phyloP scores from a whole-genome alignment of 2,888 invertebrate genomes.

The Brassicogethes aeneus region DNA sequence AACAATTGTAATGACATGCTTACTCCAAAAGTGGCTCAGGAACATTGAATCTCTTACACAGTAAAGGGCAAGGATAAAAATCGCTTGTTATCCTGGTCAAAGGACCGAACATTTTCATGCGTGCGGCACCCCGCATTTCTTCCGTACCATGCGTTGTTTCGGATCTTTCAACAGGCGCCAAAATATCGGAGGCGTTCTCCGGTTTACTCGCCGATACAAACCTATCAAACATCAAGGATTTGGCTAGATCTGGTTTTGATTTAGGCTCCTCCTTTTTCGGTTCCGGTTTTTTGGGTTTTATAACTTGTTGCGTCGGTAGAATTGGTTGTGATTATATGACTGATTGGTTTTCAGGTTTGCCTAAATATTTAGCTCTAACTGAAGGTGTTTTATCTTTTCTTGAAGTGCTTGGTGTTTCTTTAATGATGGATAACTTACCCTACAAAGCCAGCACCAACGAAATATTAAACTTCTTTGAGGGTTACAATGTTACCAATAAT shows the following conservation, averaged over 20 bases:
- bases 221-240: conserved; percentile 40
- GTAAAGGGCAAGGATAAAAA: conserved; percentile 77
- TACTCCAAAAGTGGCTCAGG: conserved; percentile 71
- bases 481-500: conserved; percentile 70
- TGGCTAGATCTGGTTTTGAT: conserved; percentile 13
- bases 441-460: conserved; percentile 82
- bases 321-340: conserved; percentile 17
- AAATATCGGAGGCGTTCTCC: conserved; percentile 39
- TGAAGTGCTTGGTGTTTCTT: conserved; percentile 24
- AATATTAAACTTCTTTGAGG: conserved; percentile 76
- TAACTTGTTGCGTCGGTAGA: neutral
- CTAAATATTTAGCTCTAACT: conserved; percentile 29
- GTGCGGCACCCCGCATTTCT: conserved; percentile 61
- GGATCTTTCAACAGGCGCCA: conserved; percentile 29
- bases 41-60: conserved; percentile 91
- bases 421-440: conserved; percentile 73
- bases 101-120: conserved; percentile 66
- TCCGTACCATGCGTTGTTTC: conserved; percentile 39
- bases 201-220: conserved; percentile 53
- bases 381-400: conserved; percentile 29
- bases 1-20: conserved; percentile 21
- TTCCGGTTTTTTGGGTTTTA: conserved; percentile 4
- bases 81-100: conserved; percentile 56
- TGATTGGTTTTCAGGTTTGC: conserved; percentile 21
- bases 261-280: neutral